Evolutionary conservation across 2,113 vertebrate species (phyloP), one percentile per base, ranked within the genome.

Genomic region (Tetrax tetrax): DNA sequence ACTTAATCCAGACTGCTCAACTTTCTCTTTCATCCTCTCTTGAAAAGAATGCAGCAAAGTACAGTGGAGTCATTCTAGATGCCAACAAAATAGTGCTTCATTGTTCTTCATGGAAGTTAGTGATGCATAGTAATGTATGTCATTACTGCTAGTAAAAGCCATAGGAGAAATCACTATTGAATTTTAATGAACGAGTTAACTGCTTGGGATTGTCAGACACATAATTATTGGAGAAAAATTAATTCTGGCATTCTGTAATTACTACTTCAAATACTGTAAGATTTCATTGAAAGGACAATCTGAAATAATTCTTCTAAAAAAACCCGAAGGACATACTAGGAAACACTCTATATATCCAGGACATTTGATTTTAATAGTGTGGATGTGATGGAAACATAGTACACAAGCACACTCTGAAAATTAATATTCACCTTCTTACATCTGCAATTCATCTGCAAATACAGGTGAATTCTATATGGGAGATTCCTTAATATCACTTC

Each of bases 111-210:
- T 93, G 95, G 95, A 97, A 98, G 98, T 98, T 96, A 97, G 84
- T 69, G 87, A 91, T 96, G 96, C 93, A 95, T 96, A 96, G 97
- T 96, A 97, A 96, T 86, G 79, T 87, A 95, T 98, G 90, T 84
- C 84, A 97, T 98, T 98, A 98, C 71, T 87, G 77, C 64, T 83
- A 88, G 53, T 88, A 79, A 97, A 98, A 97, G 87, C 87, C 93
- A 96, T 90, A 95, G 93, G 95, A 97, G 82, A 98, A 98, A 97
- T 97, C 80, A 93, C 95, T 96, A 96, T 60, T 98, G 95, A 91
- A 98, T 98, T 97, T 98, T 98, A 98, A 98, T 98, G 96, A 98
- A 96, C 96, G 72, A 98, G 78, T 90, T 97, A 97, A 98, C 96
- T 97, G 94, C 90, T 95, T 96, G 82, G 64, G 87, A 97, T 96